Conservation (phyloP, 2,797 vertebrate genomes). For the Trachops cirrhosus region DNA sequence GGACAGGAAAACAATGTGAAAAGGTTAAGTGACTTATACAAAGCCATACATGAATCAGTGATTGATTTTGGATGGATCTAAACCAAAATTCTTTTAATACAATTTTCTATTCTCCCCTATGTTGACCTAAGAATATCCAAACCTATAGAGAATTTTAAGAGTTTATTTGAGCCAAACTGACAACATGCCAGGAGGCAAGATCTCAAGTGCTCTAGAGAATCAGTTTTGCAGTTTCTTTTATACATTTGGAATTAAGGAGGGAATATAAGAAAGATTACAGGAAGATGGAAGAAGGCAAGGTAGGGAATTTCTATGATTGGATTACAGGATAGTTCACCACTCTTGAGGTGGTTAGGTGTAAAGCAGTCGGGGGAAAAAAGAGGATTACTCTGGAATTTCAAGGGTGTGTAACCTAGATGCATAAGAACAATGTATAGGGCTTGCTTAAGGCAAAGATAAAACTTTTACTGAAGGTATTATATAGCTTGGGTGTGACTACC, state of each 20-base stretch:
- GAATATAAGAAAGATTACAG: neutral
- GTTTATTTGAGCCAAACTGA: neutral
- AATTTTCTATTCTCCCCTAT: slow-evolving; percentile 1
- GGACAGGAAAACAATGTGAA: slow-evolving; percentile 14
- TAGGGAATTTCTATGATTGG: neutral
- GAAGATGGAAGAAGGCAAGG: neutral
- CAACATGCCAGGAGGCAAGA: neutral
- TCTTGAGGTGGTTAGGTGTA: neutral
- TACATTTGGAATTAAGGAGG: neutral
- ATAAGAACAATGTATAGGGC: neutral
- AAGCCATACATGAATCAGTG: neutral
- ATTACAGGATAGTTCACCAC: neutral
- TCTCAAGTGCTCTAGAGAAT: neutral
- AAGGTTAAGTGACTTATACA: neutral
- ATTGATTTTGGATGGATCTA: slow-evolving; percentile 7
- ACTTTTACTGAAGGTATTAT: neutral
- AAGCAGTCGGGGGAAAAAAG: neutral
- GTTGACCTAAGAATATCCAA: neutral
- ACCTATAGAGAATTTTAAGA: neutral
- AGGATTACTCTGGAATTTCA: neutral
- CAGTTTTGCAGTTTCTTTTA: neutral
- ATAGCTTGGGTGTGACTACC: neutral
- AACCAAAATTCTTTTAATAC: slow-evolving; percentile 12
- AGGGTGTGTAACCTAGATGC: neutral
- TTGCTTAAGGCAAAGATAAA: neutral